Evolutionary conservation across 2,113 vertebrate genomes (phyloP), one percentile per base, ranked within the genome.

Genomic region (Willisornis vidua): DNA sequence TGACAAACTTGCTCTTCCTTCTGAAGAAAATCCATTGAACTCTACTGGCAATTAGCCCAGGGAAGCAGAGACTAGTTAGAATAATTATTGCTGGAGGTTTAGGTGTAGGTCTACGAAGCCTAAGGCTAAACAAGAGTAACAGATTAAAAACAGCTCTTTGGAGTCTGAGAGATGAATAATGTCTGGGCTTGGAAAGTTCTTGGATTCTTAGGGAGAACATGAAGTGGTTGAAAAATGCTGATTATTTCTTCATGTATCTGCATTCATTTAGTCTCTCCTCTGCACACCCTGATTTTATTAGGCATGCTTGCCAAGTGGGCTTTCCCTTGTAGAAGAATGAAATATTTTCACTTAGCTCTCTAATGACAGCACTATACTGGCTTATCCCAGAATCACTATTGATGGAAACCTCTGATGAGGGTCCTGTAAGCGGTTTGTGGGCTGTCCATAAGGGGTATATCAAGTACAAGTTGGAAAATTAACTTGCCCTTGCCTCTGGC

Each of bases 21-120:
- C 39, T 80, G 12, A 25, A 78, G 68, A 95, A 86, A 75, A 94
- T 86, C 33, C 28, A 31, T 89, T 67, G 22, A 43, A 77, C 86
- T 95, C 79, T 95, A 52, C 51, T 93, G 94, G 91, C 92, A 93
- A 86, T 93, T 90, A 81, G 76, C 89, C 89, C 68, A 72, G 68
- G 48, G 91, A 74, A 87, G 51, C 59, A 81, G 83, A 77, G 55
- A 70, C 86, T 86, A 63, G 39, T 95, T 87, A 78, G 67, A 93
- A 55, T 94, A 92, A 92, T 92, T 94, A 55, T 77, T 88, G 51
- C 92, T 90, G 67, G 79, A 86, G 88, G 88, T 87, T 37, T 48
- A 85, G 66, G 73, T 85, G 62, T 14, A 65, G 78, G 48, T 62
- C 82, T 92, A 67, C 19, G 31, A 94, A 86, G 55, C 90, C 55